These are phyloP conservation scores for Kradibia gibbosae DNA, from an alignment of 1,140 invertebrate species.

Conservation along the genomic window DNA sequence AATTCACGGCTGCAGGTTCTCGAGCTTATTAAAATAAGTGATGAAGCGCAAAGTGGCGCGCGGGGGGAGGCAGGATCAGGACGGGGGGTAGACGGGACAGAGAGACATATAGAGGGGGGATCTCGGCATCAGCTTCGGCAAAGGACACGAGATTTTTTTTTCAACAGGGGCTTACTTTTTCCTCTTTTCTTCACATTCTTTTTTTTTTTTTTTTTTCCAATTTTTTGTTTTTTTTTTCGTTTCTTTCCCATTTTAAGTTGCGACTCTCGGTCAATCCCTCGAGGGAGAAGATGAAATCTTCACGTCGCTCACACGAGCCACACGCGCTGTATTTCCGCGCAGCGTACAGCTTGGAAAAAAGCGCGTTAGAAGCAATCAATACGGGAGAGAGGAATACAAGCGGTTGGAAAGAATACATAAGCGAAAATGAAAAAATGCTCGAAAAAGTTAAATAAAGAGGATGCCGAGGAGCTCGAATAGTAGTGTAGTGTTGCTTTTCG, in stretches of 20 bases:
- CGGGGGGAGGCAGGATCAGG: background rate
- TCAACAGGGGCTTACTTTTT: slow-evolving; percentile 45
- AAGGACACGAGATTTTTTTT: background rate
- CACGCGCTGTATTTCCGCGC: background rate
- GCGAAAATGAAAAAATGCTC: slow-evolving; percentile 26
- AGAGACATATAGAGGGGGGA: no score
- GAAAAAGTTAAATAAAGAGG: slow-evolving; percentile 19
- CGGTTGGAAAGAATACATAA: slow-evolving; percentile 31
- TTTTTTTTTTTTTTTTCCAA: no score
- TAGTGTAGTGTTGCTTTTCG: background rate
- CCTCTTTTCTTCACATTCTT: no score
- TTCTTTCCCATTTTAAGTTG: no score
- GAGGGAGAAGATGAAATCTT: slow-evolving; percentile 60
- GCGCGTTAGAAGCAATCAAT: no score
- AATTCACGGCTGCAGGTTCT: slow-evolving; percentile 20
- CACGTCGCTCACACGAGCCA: slow-evolving; percentile 55
- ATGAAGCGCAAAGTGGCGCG: background rate
- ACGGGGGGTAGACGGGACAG: no score
- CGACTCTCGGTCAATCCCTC: no score
- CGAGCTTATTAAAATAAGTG: background rate
- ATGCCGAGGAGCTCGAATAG: background rate
- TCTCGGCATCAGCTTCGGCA: no score
- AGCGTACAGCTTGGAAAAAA: no score
- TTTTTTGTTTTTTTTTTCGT: no score
- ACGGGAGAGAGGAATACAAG: no score